Evolutionary conservation across 2,113 vertebrate species (phyloP).

Genomic region (Podilymbus podiceps): DNA sequence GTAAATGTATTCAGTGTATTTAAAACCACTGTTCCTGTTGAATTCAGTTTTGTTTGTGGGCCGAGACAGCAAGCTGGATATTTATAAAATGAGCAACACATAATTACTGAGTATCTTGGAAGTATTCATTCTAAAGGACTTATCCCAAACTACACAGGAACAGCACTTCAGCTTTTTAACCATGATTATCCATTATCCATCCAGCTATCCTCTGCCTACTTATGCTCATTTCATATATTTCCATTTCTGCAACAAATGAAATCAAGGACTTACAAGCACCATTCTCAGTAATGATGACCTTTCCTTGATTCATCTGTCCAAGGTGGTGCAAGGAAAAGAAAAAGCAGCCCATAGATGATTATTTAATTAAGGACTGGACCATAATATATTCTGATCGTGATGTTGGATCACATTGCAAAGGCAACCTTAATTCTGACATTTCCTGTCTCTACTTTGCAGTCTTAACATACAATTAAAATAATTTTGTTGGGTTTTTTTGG

Average conservation of each 20-base stretch:
- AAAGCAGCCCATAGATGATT: background rate
- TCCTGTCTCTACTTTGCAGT: constrained; percentile 7
- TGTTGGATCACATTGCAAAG: background rate
- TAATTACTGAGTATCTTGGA: background rate
- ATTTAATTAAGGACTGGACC: background rate
- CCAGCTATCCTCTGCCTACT: background rate
- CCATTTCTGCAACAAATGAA: background rate
- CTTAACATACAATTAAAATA: background rate
- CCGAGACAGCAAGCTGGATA: background rate
- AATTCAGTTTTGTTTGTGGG: background rate
- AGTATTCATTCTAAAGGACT: background rate
- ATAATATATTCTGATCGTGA: background rate
- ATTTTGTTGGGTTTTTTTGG: background rate
- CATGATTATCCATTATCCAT: background rate
- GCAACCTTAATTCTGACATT: constrained; percentile 61
- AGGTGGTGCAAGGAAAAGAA: background rate
- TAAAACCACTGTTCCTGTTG: background rate
- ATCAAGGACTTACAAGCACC: background rate
- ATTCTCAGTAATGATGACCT: background rate
- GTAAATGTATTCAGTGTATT: background rate
- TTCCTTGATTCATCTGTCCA: background rate
- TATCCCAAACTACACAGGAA: background rate
- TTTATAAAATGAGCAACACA: background rate
- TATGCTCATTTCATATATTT: background rate
- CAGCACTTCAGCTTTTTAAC: background rate